phyloP scores from a whole-genome alignment of 23 tunicate genomes.

The Halocynthia roretzi region DNA sequence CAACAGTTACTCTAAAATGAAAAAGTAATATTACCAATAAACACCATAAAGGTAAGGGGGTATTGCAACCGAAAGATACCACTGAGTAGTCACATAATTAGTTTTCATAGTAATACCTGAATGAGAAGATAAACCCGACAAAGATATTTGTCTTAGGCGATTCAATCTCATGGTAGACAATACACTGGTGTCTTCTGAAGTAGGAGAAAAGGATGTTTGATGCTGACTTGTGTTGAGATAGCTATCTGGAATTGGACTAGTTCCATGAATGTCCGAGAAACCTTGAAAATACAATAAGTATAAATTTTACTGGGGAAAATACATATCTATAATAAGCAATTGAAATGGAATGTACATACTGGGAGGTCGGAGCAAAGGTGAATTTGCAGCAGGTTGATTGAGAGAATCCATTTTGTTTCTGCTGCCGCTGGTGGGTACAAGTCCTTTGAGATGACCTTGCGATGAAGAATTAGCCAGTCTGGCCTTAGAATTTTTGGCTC shows the following conservation, averaged over 20 bases:
- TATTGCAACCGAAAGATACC: neutral
- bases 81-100: neutral
- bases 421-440: slow-evolving; percentile 4
- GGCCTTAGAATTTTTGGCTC: neutral
- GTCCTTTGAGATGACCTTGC: slow-evolving; percentile 3
- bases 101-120: slow-evolving; percentile 19
- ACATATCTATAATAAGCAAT: neutral
- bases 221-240: neutral
- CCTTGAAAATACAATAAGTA: neutral
- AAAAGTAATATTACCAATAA: no score
- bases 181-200: slow-evolving; percentile 2
- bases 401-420: slow-evolving; percentile 2
- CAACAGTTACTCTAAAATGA: no score
- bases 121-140: slow-evolving; percentile 46
- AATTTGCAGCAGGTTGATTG: neutral
- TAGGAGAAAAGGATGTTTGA: neutral
- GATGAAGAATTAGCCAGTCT: slow-evolving; percentile 4
- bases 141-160: slow-evolving; percentile 55
- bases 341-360: neutral
- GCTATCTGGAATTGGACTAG: no score
- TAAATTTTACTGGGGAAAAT: neutral
- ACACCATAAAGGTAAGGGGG: neutral
- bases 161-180: slow-evolving; percentile 29
- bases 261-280: neutral
- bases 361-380: slow-evolving; percentile 11